phyloP scores from a whole-genome alignment of 2,888 invertebrate species.

The Dolichomitus sp. region DNA sequence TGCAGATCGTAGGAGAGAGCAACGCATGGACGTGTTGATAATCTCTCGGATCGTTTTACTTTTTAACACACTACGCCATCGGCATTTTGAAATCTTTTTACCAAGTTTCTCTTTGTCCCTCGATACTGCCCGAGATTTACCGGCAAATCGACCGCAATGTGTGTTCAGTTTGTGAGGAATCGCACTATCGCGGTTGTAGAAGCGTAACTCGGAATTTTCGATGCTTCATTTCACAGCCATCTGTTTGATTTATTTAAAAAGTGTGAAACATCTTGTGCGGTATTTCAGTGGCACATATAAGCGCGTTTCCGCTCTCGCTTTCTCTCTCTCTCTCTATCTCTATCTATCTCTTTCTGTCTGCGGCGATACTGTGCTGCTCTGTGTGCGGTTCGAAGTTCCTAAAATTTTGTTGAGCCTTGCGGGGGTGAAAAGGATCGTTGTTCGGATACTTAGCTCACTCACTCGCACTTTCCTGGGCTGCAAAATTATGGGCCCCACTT shows the following conservation, averaged over 20 bases:
- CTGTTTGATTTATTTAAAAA: slow-evolving; percentile 5
- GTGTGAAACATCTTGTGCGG: not conserved
- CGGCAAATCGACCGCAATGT: not conserved
- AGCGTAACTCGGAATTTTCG: not conserved
- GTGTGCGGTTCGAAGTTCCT: slow-evolving; percentile 15
- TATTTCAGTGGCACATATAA: not conserved
- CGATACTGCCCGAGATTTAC: not conserved
- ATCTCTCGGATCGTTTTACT: not conserved
- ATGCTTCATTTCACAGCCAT: not conserved
- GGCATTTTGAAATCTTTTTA: not conserved
- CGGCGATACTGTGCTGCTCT: slow-evolving; percentile 1
- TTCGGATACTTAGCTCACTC: not conserved
- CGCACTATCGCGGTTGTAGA: not conserved
- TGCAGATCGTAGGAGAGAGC: not conserved
- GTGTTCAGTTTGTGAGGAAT: not conserved
- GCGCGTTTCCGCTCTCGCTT: not conserved
- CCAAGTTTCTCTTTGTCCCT: not conserved
- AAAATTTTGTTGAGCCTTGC: not conserved
- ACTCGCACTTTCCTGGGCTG: not conserved
- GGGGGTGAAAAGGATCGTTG: not conserved
- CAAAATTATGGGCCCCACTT: not conserved
- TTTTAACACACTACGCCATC: not conserved
- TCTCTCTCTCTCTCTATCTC: not conserved
- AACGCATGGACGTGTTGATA: not conserved
- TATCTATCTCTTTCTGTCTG: not conserved